Conservation (phyloP, 37 sponge, comb jelly and placozoan species). For the Ephydatia muelleri region DNA sequence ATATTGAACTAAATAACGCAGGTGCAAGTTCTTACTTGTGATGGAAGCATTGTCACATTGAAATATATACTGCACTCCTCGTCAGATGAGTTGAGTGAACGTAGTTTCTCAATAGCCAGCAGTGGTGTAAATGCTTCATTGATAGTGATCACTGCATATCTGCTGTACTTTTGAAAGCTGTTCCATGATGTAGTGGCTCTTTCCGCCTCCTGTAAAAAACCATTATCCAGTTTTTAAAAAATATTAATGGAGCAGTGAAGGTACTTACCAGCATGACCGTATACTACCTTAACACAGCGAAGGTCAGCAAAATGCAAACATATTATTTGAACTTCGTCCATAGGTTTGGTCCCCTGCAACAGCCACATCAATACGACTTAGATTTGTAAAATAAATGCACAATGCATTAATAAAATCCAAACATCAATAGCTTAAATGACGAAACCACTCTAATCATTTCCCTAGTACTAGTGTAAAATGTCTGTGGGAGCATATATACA, state of each 20-base stretch:
- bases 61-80: constrained; percentile 40
- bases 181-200: constrained; percentile 58
- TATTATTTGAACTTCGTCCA: constrained; percentile 26
- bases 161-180: constrained; percentile 8
- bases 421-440: no score
- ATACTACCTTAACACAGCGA: constrained; percentile 54
- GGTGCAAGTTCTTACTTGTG: constrained; percentile 70
- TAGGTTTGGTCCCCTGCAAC: neutral
- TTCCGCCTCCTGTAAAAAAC: constrained; percentile 47
- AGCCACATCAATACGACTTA: neutral
- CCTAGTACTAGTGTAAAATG: no score
- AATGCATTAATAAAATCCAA: no score
- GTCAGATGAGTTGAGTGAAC: neutral
- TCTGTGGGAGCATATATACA: no score
- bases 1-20: no score
- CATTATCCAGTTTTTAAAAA: no score
- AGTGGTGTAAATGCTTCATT: constrained; percentile 49
- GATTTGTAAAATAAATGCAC: no score
- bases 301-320: constrained; percentile 22
- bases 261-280: constrained; percentile 73
- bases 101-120: constrained; percentile 22
- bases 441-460: no score
- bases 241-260: neutral
- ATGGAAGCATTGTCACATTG: constrained; percentile 50
- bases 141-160: constrained; percentile 19